Evolutionary conservation across 1,140 invertebrate species (phyloP), one percentile per base, ranked within the genome.

Genomic region (Oncopeltus fasciatus): DNA sequence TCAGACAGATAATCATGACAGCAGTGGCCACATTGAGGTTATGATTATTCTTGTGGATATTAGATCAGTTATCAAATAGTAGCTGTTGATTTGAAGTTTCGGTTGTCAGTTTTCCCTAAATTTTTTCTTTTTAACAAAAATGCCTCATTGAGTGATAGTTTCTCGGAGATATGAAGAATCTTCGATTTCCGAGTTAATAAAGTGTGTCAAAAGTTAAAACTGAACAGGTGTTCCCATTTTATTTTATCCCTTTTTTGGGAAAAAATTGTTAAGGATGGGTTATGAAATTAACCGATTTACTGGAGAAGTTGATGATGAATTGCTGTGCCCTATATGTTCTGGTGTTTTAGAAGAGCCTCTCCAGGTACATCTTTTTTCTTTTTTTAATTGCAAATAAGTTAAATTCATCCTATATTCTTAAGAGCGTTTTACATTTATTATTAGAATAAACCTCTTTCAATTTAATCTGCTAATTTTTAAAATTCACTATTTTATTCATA

Each of bases 241-340:
- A 24, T 53, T 24, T 49, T 53, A 24, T 14, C 49, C 49, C 26
- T 16, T 24, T 53, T 53, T n/a, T n/a, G n/a, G n/a, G 49, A 14
- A 14, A 38, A 38, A 24, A 53, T 27, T 1, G 18, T 24, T 4
- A 24, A 53, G 49, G 21, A 94, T 95, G 91, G 92, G 91, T 68
- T 92, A 87, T 79, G 91, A 94, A 74, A 77, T 91, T 46, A 83
- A 81, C 75, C 80, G 91, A 69, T 94, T 95, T 78, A 83, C 89
- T 77, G 89, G 88, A 68, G 85, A 90, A 72, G 90, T 94, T 60
- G 91, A 94, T 73, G 90, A 93, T 77, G 92, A 95, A 77, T 77
- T 94, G 28, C 80, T 94, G 57, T 95, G 92, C 73, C 86, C 90
- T 62, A 93, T 95, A 75, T 95, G 92, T 75, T 89, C 88, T 60